Evolutionary conservation across 2,888 invertebrate genomes (phyloP), one percentile per base, ranked within the genome.

Genomic region (Agrochola lota): DNA sequence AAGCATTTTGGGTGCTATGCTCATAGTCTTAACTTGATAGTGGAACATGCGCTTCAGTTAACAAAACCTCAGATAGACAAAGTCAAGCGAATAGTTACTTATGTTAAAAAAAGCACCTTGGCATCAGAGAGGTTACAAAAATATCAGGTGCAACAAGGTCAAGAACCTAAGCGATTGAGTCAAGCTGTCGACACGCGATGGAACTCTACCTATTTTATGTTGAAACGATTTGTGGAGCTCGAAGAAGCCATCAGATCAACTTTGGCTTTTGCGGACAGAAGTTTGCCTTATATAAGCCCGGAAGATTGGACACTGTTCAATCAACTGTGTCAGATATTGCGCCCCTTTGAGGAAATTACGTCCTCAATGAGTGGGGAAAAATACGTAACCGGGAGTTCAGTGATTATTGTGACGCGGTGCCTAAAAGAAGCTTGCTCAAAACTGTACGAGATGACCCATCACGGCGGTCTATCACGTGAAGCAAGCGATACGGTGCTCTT

Each of bases 1-100:
- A 89, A 88, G 55, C 84, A 90, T 83, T 90, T 88, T 81, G 89
- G 87, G 0, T 91, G 91, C 35, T 88, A 77, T 73, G 85, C 83
- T 15, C 88, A 90, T 35, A 82, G 70, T 11, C 60, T 87, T 0
- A 88, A 89, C 74, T 55, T 88, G 49, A 74, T 86, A 11, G 87
- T 88, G 0, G 72, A 85, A 68, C 55, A 87, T 52, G 85, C 87
- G 7, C 66, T 89, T 12, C 11, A 78, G 2, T n/a, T 66, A 23
- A 23, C 49, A 0, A 55, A 83, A 55, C 23, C 30, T 0, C 26
- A 68, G 1, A 77, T 84, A 5, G 85, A 84, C 7, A 89, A 89
- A 80, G 81, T 88, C 0, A 89, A 88, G 74, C 68, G 57, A 5
- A 85, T 85, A 26, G 85, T 88, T 11, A 23, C 70, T 0, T 80